Conservation (phyloP, 2,797 vertebrate genomes). For the Myotis vivesi region DNA sequence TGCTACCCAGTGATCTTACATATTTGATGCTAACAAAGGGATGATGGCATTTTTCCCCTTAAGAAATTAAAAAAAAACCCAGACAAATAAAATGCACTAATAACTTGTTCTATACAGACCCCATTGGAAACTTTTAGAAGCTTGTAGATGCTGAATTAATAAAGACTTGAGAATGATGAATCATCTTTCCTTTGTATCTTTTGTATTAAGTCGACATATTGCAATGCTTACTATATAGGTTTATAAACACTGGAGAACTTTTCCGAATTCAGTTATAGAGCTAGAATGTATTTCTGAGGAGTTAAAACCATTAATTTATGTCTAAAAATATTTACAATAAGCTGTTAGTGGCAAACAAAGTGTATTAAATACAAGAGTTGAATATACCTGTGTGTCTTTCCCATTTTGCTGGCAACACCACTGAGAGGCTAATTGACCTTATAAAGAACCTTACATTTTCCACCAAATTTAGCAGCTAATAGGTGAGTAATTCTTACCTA, state of each 20-base stretch:
- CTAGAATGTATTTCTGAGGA: slow-evolving; percentile 11
- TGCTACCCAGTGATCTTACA: background rate
- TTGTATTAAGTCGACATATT: background rate
- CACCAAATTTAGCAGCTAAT: slow-evolving; percentile 33
- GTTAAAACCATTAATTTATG: background rate
- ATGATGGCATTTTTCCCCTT: background rate
- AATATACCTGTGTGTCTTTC: background rate
- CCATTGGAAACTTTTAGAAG: background rate
- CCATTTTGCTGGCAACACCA: background rate
- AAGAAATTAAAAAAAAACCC: background rate
- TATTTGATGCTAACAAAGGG: background rate
- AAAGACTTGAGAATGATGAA: background rate
- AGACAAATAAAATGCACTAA: background rate
- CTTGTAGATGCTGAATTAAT: background rate
- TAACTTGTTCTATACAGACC: background rate
- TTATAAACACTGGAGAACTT: background rate
- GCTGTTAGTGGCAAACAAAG: background rate
- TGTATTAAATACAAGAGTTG: background rate
- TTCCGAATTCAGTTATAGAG: slow-evolving; percentile 9
- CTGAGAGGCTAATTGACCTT: background rate
- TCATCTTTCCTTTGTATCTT: background rate
- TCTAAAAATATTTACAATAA: background rate
- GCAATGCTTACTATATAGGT: background rate
- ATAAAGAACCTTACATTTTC: slow-evolving; percentile 5
- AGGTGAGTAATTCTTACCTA: background rate